Evolutionary conservation across 2,797 vertebrate species (phyloP).

Genomic region (Protonibea diacanthus): DNA sequence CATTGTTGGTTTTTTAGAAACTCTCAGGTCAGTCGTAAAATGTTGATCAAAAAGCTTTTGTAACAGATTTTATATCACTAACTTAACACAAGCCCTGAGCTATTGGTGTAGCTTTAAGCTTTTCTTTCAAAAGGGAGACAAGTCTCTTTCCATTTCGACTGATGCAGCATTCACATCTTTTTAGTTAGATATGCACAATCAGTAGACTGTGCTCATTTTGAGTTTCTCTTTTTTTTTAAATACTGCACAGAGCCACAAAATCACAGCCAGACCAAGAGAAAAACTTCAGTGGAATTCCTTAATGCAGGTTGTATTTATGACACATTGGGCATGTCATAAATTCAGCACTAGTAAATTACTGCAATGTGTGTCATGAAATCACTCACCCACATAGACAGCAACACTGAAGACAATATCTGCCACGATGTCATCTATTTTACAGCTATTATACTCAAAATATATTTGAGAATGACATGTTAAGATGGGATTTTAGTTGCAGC

Average conservation of each 20-base stretch:
- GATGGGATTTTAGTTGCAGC: conserved; percentile 13
- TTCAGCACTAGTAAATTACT: conserved; percentile 1
- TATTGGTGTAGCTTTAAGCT: conserved; percentile 2
- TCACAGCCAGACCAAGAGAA: not conserved
- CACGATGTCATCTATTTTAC: not conserved
- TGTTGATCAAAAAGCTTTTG: not conserved
- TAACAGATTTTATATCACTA: not conserved
- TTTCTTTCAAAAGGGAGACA: not conserved
- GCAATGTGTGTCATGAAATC: conserved; percentile 14
- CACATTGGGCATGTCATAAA: conserved; percentile 15
- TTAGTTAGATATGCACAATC: not conserved
- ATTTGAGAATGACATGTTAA: conserved; percentile 6
- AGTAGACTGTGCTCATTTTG: not conserved
- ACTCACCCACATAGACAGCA: conserved; percentile 10
- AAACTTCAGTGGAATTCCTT: conserved; percentile 1
- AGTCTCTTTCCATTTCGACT: not conserved
- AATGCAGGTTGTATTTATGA: conserved; percentile 14
- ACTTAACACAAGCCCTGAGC: not conserved
- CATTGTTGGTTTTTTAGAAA: not conserved
- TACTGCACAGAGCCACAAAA: not conserved
- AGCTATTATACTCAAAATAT: not conserved
- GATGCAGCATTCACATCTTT: not conserved
- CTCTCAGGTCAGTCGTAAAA: not conserved
- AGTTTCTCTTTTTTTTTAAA: not conserved
- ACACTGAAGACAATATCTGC: not conserved